A percentile compares a stretch with the other conserved stretches of the same genome.
Conservation (phyloP, 2,888 invertebrate species). For the Volucella inanis region DNA sequence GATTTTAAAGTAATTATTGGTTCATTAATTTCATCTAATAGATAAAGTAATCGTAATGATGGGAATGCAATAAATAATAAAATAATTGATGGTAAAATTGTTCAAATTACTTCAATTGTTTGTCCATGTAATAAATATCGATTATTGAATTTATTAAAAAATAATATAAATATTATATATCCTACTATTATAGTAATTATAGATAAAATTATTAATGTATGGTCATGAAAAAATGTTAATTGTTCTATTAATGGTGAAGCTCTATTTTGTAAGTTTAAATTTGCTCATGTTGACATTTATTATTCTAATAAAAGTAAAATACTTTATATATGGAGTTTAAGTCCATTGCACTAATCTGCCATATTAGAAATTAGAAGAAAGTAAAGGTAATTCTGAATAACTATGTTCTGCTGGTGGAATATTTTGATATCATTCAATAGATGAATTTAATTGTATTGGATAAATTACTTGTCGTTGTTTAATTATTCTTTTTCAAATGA, state of each 20-base stretch:
- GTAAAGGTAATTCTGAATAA: conserved; percentile 85
- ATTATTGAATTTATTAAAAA: conserved; percentile 85
- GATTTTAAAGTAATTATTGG: too few relatives aligned
- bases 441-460: conserved; percentile 84
- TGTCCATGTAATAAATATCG: conserved; percentile 85
- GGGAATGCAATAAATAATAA: conserved; percentile 87
- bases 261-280: conserved; percentile 85
- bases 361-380: conserved; percentile 86
- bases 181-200: conserved; percentile 86
- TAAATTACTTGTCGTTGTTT: conserved; percentile 84
- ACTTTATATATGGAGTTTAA: conserved; percentile 88
- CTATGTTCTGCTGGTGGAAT: conserved; percentile 85
- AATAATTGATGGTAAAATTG: conserved; percentile 85
- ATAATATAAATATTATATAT: conserved; percentile 85
- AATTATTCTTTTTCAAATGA: conserved; percentile 86
- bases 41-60: conserved; percentile 85
- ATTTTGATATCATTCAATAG: conserved; percentile 87
- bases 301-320: conserved; percentile 85
- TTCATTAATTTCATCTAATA: too few relatives aligned
- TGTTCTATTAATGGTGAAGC: conserved; percentile 87
- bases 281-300: conserved; percentile 85
- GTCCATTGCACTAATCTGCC: conserved; percentile 86
- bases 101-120: conserved; percentile 87
- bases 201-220: too few relatives aligned
- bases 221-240: conserved; percentile 86